A percentile compares a stretch with the other conserved stretches of the same genome.
Evolutionary conservation across 2,888 invertebrate species (phyloP).

Genomic region (Pachliopta kotzebuea): DNA sequence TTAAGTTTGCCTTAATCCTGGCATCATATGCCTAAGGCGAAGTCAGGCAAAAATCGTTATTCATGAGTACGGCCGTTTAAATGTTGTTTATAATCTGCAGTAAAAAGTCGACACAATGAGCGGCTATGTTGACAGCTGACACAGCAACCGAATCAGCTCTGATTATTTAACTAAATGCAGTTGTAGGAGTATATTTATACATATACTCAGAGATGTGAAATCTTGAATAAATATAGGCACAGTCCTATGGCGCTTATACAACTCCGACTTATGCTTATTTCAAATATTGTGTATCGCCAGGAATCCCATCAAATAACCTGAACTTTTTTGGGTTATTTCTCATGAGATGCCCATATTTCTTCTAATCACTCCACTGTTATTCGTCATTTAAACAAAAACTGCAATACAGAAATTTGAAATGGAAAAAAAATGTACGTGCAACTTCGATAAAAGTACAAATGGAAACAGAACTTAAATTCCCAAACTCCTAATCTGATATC

Average conservation of each 20-base stretch:
- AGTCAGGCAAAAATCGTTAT: constrained; percentile 60
- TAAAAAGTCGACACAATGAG: constrained; percentile 60
- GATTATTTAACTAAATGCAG: background rate
- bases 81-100: constrained; percentile 69
- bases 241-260: no score
- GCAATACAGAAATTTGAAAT: background rate
- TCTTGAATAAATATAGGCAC: no score
- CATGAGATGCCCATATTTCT: no score
- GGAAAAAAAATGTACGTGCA: constrained; percentile 1
- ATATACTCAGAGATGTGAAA: no score
- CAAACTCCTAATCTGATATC: constrained; percentile 74
- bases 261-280: no score
- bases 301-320: no score
- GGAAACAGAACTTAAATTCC: constrained; percentile 45
- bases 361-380: no score
- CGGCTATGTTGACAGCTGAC: constrained; percentile 66
- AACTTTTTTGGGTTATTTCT: no score
- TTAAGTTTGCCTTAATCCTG: constrained; percentile 64
- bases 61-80: constrained; percentile 74
- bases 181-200: background rate
- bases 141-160: constrained; percentile 4
- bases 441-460: constrained; percentile 24
- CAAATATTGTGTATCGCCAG: no score
- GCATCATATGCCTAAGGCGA: constrained; percentile 58
- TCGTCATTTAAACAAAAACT: no score